Conservation (phyloP, 2,888 invertebrate species). For the Fragum sueziense region DNA sequence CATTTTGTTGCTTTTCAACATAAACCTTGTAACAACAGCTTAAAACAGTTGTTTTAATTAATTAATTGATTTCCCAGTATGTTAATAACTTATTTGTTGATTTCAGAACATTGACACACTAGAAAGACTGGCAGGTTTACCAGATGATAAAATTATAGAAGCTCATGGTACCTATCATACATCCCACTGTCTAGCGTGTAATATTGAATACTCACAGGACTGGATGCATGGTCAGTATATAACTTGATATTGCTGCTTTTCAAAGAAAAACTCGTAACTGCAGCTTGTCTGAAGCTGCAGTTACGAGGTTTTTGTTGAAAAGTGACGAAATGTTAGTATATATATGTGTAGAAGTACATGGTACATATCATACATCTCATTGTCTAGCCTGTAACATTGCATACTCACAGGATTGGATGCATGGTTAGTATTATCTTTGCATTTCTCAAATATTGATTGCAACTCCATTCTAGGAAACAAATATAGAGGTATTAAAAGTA, state of each 20-base stretch:
- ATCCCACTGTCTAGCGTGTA: constrained; percentile 90
- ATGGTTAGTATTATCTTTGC: constrained; percentile 87
- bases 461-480: too few relatives aligned
- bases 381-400: constrained; percentile 88
- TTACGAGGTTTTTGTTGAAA: too few relatives aligned
- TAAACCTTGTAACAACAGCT: too few relatives aligned
- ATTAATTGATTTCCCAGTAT: too few relatives aligned
- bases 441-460: too few relatives aligned
- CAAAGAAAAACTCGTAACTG: too few relatives aligned
- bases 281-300: too few relatives aligned
- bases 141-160: constrained; percentile 93
- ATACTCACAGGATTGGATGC: constrained; percentile 92
- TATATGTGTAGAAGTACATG: constrained; percentile 96
- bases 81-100: constrained; percentile 6
- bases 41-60: too few relatives aligned
- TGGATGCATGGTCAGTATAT: constrained; percentile 92
- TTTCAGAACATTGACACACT: constrained; percentile 95
- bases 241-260: too few relatives aligned
- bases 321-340: too few relatives aligned
- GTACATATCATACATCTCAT: constrained; percentile 94
- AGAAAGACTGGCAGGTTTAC: constrained; percentile 92
- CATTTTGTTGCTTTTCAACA: too few relatives aligned
- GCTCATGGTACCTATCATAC: constrained; percentile 97
- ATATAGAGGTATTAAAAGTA: too few relatives aligned
- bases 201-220: constrained; percentile 88